phyloP scores from a whole-genome alignment of 2,113 vertebrate genomes.

The Leucoraja erinaceus region DNA sequence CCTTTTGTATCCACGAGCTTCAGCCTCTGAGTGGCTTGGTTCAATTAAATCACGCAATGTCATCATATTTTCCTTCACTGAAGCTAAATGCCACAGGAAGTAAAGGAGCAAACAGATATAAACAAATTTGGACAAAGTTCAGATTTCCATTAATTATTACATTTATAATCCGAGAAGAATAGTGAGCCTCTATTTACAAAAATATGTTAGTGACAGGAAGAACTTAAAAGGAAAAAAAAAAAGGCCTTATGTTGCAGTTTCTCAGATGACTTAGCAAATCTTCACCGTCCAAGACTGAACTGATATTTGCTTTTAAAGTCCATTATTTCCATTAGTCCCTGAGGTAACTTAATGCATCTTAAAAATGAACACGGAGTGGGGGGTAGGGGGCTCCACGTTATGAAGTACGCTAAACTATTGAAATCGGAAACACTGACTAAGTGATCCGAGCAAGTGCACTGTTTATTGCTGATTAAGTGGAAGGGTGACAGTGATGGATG shows the following conservation, averaged over 20 bases:
- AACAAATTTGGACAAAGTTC: not conserved
- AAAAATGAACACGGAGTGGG: not conserved
- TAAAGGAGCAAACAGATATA: not conserved
- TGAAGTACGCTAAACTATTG: not conserved
- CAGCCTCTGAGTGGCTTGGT: no score
- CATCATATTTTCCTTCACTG: not conserved
- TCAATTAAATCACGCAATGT: not conserved
- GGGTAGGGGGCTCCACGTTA: not conserved
- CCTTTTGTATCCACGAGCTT: no score
- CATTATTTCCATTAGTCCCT: conserved; percentile 46
- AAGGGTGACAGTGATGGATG: conserved; percentile 2
- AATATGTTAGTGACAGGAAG: not conserved
- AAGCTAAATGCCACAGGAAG: not conserved
- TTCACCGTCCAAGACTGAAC: conserved; percentile 37
- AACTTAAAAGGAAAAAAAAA: not conserved
- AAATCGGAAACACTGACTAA: not conserved
- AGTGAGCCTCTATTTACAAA: not conserved
- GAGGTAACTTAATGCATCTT: conserved; percentile 41
- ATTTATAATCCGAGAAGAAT: not conserved
- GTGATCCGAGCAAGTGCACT: not conserved
- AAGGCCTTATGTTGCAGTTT: not conserved
- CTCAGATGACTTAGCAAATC: not conserved
- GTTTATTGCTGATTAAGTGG: not conserved
- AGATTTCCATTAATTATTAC: not conserved
- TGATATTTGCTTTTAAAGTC: conserved; percentile 48